Percentiles rank a stretch among this genome's conserved stretches.
Evolutionary conservation across 2,888 invertebrate genomes (phyloP).

Genomic region (Agonopterix subpropinquella): DNA sequence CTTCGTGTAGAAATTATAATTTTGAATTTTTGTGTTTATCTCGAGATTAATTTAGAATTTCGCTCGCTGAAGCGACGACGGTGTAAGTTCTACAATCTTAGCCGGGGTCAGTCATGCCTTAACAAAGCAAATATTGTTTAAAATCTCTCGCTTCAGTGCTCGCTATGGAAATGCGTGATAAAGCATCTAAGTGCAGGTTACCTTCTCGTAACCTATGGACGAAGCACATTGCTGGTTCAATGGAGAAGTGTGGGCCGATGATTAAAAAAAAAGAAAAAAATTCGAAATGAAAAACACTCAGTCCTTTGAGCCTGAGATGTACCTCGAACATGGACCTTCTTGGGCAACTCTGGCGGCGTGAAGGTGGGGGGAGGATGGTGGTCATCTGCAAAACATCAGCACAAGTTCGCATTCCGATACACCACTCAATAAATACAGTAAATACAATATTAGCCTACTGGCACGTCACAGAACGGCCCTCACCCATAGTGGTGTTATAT

Average conservation of each 20-base stretch:
- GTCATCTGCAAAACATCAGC: constrained; percentile 94
- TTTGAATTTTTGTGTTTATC: not conserved
- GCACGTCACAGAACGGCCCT: not conserved
- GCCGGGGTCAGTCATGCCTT: constrained; percentile 62
- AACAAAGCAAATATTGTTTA: constrained; percentile 40
- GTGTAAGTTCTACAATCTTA: constrained; percentile 33
- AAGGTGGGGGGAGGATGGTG: constrained; percentile 98
- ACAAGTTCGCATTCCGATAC: constrained; percentile 77
- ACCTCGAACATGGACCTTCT: constrained; percentile 99
- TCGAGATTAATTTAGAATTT: not conserved
- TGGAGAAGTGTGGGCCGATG: constrained; percentile 64
- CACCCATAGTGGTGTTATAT: not conserved
- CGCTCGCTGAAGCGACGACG: constrained; percentile 39
- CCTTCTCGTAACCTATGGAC: constrained; percentile 51
- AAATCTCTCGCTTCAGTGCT: constrained; percentile 44
- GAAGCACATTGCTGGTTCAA: constrained; percentile 63
- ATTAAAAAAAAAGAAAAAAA: constrained; percentile 38
- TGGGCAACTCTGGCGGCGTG: constrained; percentile 99
- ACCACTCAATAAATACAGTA: constrained; percentile 63
- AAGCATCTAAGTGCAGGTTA: constrained; percentile 71
- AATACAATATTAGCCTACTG: constrained; percentile 29
- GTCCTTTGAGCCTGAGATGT: constrained; percentile 70
- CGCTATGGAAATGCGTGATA: constrained; percentile 69
- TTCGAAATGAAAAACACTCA: constrained; percentile 51
- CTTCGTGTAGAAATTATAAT: constrained; percentile 10